Base-by-base conservation (phyloP, 2,113 vertebrate genomes). In the Cebus imitator region DNA sequence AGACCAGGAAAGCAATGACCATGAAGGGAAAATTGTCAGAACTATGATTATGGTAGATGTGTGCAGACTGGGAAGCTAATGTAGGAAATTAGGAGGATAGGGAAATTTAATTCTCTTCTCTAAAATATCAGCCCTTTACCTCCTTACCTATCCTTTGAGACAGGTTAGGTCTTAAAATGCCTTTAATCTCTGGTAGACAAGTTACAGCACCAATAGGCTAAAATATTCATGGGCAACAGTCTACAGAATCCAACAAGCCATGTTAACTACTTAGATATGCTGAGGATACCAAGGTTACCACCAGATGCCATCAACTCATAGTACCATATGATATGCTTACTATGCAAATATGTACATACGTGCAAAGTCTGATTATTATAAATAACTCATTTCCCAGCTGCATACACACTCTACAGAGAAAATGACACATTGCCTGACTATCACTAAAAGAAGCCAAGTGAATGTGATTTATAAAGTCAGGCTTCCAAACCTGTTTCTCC, bases 361-460 rank as follows among this genome's bases (percentile, higher is more conserved):
- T 90, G 80, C 93, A 73, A 95, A 97, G 89, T 45, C 52, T 79
- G 88, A 61, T 87, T 95, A 86, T 96, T 95, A 97, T 90, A 98
- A 98, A 98, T 98, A 98, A 98, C 93, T 98, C 97, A 89, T 97
- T 97, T 95, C 98, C 97, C 93, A 96, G 97, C 96, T 79, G 94
- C 97, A 93, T 72, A 96, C 72, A 78, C 61, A 93, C 97, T 97
- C 87, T 78, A 94, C 95, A 97, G 97, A 98, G 96, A 98, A 97
- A 98, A 98, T 98, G 98, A 98, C 98, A 98, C 97, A 97, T 96
- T 96, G 98, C 97, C 97, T 98, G 96, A 98, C 97, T 96, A 97
- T 97, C 97, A 97, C 98, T 94, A 91, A 98, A 95, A 97, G 79
- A 94, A 80, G 93, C 93, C 95, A 91, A 94, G 91, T 48, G 61